Base-by-base conservation (phyloP, 2,797 vertebrate genomes). In the Helicolenus hilgendorfi region DNA sequence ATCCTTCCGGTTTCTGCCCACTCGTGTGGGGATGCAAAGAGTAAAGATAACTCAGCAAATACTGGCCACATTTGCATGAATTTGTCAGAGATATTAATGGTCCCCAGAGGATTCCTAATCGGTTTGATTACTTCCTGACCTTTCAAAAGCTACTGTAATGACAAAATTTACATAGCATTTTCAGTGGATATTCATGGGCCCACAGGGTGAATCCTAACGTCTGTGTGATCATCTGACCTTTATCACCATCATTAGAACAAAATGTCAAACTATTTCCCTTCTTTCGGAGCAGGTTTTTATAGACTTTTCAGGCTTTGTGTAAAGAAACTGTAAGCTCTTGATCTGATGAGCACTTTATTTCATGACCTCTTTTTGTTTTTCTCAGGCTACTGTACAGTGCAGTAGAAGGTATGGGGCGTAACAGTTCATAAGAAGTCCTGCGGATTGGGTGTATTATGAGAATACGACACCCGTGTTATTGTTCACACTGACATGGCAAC, bases 181-280 rank as follows among this genome's bases (percentile, higher is more conserved):
- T 2, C 59, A 26, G 29, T 79, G 22, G 26, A 41, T 77, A 79
- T 72, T 75, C 36, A 65, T 64, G 8, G 11, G 13, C 62, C 73
- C 49, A 49, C 29, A 81, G 11, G 74, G 80, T 72, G 4, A 81
- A 74, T 77, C 36, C 5, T 64, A 65, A 75, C 69, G n/a, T 82
- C 69, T 35, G 35, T 35, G 5, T 68, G 62, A 79, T 55, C 29
- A 62, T 7, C 49, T 89, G 75, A 79, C 77, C 63, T 89, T 86
- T 77, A 35, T 31, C 26, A 24, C 36, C 65, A 38, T 26, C 70
- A 76, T 70, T 45, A 49, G 49, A 55, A 79, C 13, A 35, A 65
- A 76, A 78, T 78, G 69, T 77, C 18, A 70, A 2, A 29, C 13
- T 26, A 5, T 74, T 64, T 70, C 20, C 8, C 6, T 22, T 31